Base-by-base conservation (phyloP, 2,113 vertebrate species). In the Trochalopteron elliotii region DNA sequence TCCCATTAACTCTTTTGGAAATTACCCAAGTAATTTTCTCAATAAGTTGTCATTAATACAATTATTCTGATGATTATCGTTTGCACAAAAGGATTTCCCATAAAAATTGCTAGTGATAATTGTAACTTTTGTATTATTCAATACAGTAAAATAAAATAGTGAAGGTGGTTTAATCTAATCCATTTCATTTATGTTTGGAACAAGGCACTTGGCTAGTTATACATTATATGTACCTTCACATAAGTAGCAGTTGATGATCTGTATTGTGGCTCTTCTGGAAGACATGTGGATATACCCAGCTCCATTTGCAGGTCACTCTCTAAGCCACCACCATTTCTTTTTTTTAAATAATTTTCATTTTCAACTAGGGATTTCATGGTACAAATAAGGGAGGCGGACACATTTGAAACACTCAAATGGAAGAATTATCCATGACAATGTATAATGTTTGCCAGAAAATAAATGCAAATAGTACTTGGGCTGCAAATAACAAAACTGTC, bases 361-460 rank as follows among this genome's bases (percentile, higher is more conserved):
- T 85, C 63, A 68, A 0, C 39, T 21, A 45, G 20, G 15, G 27
- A 56, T 70, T 83, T 10, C 0, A 3, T 68, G 83, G 23, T 47
- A 50, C 64, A 40, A 71, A 40, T 52, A 70, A 63, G 47, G 45
- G 56, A n/a, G 9, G 47, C 44, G 56, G 35, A 74, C 56, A 31
- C 45, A 71, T n/a, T 71, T 25, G 31, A 59, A 87, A 61, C 14
- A 22, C 37, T 65, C 31, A 44, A 83, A 72, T 67, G 52, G 70
- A 88, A 83, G 64, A 74, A 78, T 71, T 75, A 45, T 35, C 64
- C 35, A 40, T 50, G 19, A 33, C 83, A 52, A 74, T 12, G 13
- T 59, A 5, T 25, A 87, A 40, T 15, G 19, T 67, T 68, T 88
- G 39, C 82, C 67, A 83, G 72, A 83, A 91, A 86, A 88, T n/a